Evolutionary conservation across 1,140 invertebrate species (phyloP).

Genomic region (Drosophila equinoxialis): DNA sequence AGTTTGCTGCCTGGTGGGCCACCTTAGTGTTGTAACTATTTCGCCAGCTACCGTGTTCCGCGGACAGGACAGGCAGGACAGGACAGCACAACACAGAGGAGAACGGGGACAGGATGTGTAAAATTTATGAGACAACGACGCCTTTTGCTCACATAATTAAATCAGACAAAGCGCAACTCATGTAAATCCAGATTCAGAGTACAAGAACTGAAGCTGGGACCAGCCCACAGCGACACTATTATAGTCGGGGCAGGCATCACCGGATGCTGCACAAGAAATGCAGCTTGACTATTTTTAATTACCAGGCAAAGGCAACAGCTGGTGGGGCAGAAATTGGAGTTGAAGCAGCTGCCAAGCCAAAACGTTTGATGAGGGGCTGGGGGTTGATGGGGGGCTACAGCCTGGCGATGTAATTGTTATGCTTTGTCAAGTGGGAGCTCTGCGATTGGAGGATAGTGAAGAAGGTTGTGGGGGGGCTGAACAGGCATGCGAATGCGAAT

Average conservation of each 20-base stretch:
- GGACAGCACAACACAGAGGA: background rate
- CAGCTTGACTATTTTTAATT: slow-evolving; percentile 81
- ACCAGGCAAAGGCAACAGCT: slow-evolving; percentile 63
- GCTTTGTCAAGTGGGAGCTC: slow-evolving; percentile 56
- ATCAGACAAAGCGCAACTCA: slow-evolving; percentile 76
- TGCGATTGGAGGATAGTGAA: slow-evolving; percentile 7
- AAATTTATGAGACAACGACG: slow-evolving; percentile 80
- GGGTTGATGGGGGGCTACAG: slow-evolving; percentile 31
- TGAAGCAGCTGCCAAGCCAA: slow-evolving; percentile 30
- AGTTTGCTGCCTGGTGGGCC: slow-evolving; percentile 18
- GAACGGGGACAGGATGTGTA: slow-evolving; percentile 65
- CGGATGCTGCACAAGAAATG: slow-evolving; percentile 75
- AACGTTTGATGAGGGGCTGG: slow-evolving; percentile 10
- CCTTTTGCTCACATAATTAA: slow-evolving; percentile 80
- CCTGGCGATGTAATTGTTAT: slow-evolving; percentile 70
- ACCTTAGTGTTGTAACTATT: slow-evolving; percentile 23
- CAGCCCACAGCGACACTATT: slow-evolving; percentile 41
- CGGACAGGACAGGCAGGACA: slow-evolving; percentile 17
- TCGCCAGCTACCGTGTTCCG: slow-evolving; percentile 40
- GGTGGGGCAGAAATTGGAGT: slow-evolving; percentile 19
- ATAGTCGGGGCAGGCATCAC: slow-evolving; percentile 33
- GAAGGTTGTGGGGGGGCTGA: slow-evolving; percentile 1
- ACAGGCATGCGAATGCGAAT: slow-evolving; percentile 73
- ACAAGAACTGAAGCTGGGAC: slow-evolving; percentile 12
- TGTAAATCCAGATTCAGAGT: slow-evolving; percentile 60